phyloP scores from a whole-genome alignment of 2,797 vertebrate species.

The Nothura maculosa region DNA sequence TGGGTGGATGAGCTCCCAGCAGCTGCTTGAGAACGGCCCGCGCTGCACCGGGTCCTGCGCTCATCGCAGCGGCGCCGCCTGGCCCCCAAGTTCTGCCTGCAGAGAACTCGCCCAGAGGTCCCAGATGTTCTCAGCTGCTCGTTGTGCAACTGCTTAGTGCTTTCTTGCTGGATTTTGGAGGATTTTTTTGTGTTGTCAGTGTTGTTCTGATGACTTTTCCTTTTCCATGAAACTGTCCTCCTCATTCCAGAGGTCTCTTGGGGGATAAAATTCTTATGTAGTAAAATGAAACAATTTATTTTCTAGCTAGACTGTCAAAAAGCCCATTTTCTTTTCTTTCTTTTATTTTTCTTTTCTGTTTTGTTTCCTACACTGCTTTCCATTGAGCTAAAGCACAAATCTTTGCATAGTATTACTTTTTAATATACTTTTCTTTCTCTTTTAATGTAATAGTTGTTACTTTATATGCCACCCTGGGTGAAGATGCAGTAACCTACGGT shows the following conservation, averaged over 20 bases:
- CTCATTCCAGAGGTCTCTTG: background rate
- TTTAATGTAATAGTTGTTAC: slow-evolving; percentile 90
- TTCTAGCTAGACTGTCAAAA: background rate
- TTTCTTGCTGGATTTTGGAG: background rate
- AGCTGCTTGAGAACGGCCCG: background rate
- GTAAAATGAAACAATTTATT: background rate
- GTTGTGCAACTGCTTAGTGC: background rate
- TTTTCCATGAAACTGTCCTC: background rate
- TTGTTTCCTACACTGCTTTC: rapidly evolving
- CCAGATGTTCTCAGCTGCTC: background rate
- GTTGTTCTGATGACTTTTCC: background rate
- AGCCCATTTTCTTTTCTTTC: background rate
- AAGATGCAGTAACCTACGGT: slow-evolving; percentile 93
- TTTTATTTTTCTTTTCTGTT: background rate
- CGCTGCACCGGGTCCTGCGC: background rate
- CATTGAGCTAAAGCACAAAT: background rate
- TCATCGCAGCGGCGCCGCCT: background rate
- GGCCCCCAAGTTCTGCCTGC: background rate
- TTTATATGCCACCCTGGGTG: slow-evolving; percentile 95
- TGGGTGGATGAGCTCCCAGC: background rate
- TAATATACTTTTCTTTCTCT: background rate
- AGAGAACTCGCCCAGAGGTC: background rate
- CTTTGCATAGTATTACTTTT: background rate
- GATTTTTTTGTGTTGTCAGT: background rate
- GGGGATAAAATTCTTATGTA: background rate